Conservation (phyloP, 2,797 vertebrate species). For the Pseudopleuronectes americanus region DNA sequence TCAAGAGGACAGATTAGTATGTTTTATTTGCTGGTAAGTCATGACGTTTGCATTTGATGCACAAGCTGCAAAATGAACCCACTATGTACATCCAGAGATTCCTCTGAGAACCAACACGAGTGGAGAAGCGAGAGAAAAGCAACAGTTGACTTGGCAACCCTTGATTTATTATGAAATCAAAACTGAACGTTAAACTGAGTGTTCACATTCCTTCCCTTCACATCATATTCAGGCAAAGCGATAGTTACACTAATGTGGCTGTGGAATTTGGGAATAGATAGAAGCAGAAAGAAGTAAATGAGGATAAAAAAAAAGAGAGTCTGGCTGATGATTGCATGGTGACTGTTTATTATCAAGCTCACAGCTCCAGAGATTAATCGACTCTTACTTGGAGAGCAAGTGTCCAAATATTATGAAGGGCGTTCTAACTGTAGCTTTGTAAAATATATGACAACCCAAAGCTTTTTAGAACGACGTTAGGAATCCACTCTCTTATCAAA, state of each 20-base stretch:
- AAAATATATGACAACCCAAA: constrained; percentile 59
- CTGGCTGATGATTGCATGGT: constrained; percentile 53
- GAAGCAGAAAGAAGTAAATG: constrained; percentile 29
- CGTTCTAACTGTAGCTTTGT: constrained; percentile 58
- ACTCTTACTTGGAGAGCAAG: constrained; percentile 59
- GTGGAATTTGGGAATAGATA: constrained; percentile 48
- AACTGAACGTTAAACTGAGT: constrained; percentile 54
- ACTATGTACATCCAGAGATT: constrained; percentile 3
- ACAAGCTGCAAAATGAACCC: constrained; percentile 11
- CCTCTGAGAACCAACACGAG: background rate
- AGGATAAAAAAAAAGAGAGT: constrained; percentile 32
- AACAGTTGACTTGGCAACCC: constrained; percentile 51
- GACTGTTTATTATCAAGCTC: constrained; percentile 70
- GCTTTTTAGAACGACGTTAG: constrained; percentile 40
- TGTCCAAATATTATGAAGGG: constrained; percentile 76
- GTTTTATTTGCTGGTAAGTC: constrained; percentile 17
- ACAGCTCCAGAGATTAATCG: constrained; percentile 59
- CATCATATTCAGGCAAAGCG: constrained; percentile 31
- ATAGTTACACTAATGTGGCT: constrained; percentile 37
- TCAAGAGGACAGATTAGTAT: constrained; percentile 1
- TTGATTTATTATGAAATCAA: constrained; percentile 62
- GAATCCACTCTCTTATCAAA: constrained; percentile 29
- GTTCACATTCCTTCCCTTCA: constrained; percentile 50
- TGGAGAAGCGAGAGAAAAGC: constrained; percentile 17
- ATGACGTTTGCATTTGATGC: constrained; percentile 27